These are phyloP conservation scores for Euura lappo DNA, from an alignment of 1,140 invertebrate genomes.

Conservation along the genomic window DNA sequence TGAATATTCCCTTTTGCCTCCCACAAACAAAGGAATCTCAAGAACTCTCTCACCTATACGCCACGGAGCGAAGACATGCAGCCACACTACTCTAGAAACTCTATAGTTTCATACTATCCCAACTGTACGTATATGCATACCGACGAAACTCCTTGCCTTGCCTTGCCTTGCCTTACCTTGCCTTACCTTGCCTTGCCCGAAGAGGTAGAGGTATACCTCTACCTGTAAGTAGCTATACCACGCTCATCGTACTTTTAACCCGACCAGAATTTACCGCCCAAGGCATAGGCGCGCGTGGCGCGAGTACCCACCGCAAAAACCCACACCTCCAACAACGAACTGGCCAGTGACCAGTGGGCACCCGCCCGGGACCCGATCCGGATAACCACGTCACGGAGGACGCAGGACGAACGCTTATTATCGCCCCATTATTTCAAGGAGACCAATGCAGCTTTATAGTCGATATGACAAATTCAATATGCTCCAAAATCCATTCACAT, in stretches of 20 bases:
- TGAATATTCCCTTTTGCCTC: not conserved
- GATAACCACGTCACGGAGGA: too few species aligned
- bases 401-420: too few species aligned
- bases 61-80: not conserved
- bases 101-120: too few species aligned
- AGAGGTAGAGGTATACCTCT: not conserved
- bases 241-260: too few species aligned
- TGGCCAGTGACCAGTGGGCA: not conserved
- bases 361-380: not conserved
- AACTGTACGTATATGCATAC: too few species aligned
- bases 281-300: not conserved
- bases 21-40: constrained; percentile 7
- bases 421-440: too few species aligned
- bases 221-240: too few species aligned
- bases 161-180: not conserved
- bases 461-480: too few species aligned
- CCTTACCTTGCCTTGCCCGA: not conserved
- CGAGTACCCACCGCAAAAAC: not conserved
- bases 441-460: too few species aligned
- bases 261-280: not conserved
- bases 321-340: not conserved
- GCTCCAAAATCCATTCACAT: too few species aligned
- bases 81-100: too few species aligned
- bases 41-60: not conserved
- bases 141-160: not conserved